Conservation (phyloP, 2,113 vertebrate genomes). For the Craseonycteris thonglongyai region DNA sequence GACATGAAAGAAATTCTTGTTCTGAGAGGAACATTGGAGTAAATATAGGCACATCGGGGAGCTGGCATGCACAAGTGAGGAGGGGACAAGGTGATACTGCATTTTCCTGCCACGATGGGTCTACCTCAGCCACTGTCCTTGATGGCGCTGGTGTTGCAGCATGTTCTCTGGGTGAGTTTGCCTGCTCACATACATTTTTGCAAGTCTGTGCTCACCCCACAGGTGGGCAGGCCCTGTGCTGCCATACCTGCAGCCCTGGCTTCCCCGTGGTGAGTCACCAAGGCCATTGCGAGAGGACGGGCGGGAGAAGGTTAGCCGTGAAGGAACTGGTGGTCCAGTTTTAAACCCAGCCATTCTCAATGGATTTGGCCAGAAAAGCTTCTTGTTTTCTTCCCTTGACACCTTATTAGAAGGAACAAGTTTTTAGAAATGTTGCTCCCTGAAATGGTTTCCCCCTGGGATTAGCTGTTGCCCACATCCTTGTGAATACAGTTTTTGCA, state of each 20-base stretch:
- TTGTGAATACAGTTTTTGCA: background rate
- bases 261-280: background rate
- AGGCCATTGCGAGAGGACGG: background rate
- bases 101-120: background rate
- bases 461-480: background rate
- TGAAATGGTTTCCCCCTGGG: background rate
- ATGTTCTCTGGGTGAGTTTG: background rate
- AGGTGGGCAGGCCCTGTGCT: too few species aligned
- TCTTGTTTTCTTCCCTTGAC: background rate
- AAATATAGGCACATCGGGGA: fast-evolving
- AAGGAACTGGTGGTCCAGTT: background rate
- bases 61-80: too few species aligned
- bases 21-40: background rate
- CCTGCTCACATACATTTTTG: fast-evolving
- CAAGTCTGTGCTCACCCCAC: background rate
- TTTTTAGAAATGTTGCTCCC: background rate
- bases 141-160: too few species aligned
- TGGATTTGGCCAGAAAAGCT: background rate
- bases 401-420: conserved; percentile 10
- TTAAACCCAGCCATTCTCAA: background rate
- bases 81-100: background rate
- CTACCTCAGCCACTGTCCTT: fast-evolving
- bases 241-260: background rate
- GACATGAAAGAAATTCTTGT: background rate
- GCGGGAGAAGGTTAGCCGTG: background rate